Percentiles rank a stretch among this genome's conserved stretches.
phyloP scores from a whole-genome alignment of 2,113 vertebrate genomes.

The Craseonycteris thonglongyai region DNA sequence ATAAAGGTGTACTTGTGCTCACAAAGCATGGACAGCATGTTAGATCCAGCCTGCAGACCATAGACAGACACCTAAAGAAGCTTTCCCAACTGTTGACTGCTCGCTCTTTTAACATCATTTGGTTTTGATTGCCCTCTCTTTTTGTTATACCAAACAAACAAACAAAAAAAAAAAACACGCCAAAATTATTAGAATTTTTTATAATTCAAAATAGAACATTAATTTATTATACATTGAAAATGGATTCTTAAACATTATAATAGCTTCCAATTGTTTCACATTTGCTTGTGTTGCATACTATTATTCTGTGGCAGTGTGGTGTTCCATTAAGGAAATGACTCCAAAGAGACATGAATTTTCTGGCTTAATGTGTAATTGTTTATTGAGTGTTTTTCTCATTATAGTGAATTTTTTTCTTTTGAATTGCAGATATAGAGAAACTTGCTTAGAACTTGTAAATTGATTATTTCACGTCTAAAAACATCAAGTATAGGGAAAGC shows the following conservation, averaged over 20 bases:
- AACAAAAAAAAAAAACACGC: too few relatives aligned
- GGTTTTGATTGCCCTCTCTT: background rate
- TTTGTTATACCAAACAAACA: background rate
- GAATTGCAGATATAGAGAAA: conserved; percentile 44
- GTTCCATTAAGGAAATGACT: conserved; percentile 57
- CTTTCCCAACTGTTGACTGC: background rate
- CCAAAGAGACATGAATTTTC: conserved; percentile 63
- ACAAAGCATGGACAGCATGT: background rate
- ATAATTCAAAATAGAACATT: conserved; percentile 71
- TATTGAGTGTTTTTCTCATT: conserved; percentile 55
- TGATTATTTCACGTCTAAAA: conserved; percentile 49
- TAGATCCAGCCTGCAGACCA: background rate
- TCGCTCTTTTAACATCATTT: background rate
- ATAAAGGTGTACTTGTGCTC: background rate
- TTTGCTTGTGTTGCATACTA: conserved; percentile 63
- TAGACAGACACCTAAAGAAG: background rate
- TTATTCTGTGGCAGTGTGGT: conserved; percentile 64
- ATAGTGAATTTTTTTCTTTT: conserved; percentile 31
- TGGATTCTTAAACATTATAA: conserved; percentile 70
- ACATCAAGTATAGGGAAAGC: too few relatives aligned
- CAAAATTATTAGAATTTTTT: conserved; percentile 56
- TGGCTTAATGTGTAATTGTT: conserved; percentile 50
- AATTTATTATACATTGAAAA: conserved; percentile 69
- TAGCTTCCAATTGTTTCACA: conserved; percentile 74
- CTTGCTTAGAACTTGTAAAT: conserved; percentile 49